Percentiles rank a stretch among this genome's conserved stretches.
Evolutionary conservation across 2,888 invertebrate genomes (phyloP).

Genomic region (Tetheella fluctuosa): DNA sequence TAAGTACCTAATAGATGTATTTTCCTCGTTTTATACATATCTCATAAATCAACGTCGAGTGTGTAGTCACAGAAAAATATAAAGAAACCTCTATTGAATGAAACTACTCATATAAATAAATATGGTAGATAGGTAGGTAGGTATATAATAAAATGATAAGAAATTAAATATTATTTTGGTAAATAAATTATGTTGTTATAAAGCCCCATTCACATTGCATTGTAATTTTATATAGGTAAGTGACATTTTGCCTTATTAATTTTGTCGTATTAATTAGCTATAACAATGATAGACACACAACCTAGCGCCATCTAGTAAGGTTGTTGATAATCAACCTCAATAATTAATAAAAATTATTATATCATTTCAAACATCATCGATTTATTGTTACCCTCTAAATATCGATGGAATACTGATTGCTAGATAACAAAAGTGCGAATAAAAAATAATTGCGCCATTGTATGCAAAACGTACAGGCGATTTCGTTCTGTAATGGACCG

Average conservation of each 20-base stretch:
- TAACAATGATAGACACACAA: not conserved
- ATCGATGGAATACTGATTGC: constrained; percentile 42
- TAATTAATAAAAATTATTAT: constrained; percentile 16
- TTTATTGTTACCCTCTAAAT: constrained; percentile 24
- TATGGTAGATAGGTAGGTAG: too few relatives aligned
- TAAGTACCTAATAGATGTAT: not conserved
- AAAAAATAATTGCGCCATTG: constrained; percentile 70
- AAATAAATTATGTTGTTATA: too few relatives aligned
- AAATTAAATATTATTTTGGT: too few relatives aligned
- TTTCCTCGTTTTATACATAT: too few relatives aligned
- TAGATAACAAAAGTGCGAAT: constrained; percentile 53
- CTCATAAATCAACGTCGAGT: too few relatives aligned
- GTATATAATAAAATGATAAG: too few relatives aligned
- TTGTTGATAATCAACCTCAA: constrained; percentile 15
- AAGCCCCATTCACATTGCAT: not conserved
- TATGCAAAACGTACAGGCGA: constrained; percentile 74
- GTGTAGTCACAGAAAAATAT: too few relatives aligned
- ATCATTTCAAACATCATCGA: constrained; percentile 6
- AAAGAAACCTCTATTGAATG: too few relatives aligned
- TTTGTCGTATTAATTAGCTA: not conserved
- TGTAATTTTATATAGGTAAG: not conserved
- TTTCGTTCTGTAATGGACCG: constrained; percentile 59
- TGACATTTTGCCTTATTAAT: not conserved
- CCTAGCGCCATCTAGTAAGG: constrained; percentile 9
- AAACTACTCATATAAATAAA: too few relatives aligned